A percentile compares a stretch with the other conserved stretches of the same genome.
phyloP scores from a whole-genome alignment of 2,113 vertebrate species.

The Salvelinus sp. region DNA sequence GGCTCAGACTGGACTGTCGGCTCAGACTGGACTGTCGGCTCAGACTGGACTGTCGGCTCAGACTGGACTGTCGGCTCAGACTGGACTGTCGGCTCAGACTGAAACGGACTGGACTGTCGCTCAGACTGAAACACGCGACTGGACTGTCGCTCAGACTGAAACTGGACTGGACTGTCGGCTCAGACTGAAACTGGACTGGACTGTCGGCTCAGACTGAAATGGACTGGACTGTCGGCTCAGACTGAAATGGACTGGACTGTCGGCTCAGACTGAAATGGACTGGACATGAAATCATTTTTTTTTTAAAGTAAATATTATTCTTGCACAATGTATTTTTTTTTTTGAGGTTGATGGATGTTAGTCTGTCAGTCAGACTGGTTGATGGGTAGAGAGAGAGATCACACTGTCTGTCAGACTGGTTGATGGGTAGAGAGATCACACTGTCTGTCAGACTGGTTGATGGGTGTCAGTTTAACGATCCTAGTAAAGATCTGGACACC shows the following conservation, averaged over 20 bases:
- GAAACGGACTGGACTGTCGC: too few relatives aligned
- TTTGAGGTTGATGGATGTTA: not conserved
- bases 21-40: too few relatives aligned
- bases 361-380: too few relatives aligned
- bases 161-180: not conserved
- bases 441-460: too few relatives aligned
- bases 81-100: too few relatives aligned
- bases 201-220: not conserved
- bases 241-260: too few relatives aligned
- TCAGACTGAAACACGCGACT: not conserved
- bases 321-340: not conserved
- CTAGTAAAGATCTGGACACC: slow-evolving; percentile 8
- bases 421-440: too few relatives aligned
- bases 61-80: too few relatives aligned
- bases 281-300: not conserved
- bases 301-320: not conserved
- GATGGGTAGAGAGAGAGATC: too few relatives aligned
- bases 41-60: too few relatives aligned
- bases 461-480: not conserved
- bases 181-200: not conserved
- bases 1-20: not conserved
- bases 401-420: too few relatives aligned
- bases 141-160: not conserved
- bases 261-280: too few relatives aligned
- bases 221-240: not conserved